Base-by-base conservation (phyloP, 2,113 vertebrate genomes). In the Tichodroma muraria region DNA sequence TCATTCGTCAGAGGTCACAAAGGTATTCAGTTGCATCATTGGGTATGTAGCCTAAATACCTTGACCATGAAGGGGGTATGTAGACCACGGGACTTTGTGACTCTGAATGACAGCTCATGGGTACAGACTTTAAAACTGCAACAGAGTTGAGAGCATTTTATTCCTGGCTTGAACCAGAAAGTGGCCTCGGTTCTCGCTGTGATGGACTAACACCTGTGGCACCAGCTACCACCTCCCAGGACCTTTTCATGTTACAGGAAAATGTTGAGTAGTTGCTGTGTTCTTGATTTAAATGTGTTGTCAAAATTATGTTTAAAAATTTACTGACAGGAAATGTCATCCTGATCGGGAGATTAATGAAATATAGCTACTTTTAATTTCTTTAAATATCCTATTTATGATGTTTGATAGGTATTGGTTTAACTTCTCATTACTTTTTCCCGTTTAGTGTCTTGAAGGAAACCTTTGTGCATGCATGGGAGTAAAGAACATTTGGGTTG, bases 11-110 rank as follows among this genome's bases (percentile, higher is more conserved):
- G 96, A 91, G 88, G 65, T 91, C 88, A 37, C 31, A 4, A 47
- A 93, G 90, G 72, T 88, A 97, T 93, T 94, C 85, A 45, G 88
- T 96, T 95, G 92, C 94, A 95, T 96, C 91, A 95, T 6, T 93
- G 64, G 63, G 35, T 89, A 73, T 47, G 94, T 89, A 95, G 90
- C 84, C 91, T 40, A 96, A 95, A 94, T 96, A 66, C 76, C 68
- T 96, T 95, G 93, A 96, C 95, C 92, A 91, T 96, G 93, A 95
- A 95, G 90, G 82, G 94, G 92, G 82, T 56, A 68, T 60, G 72
- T 86, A 78, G 88, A 95, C 80, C 73, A 77, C 24, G 79, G 66
- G 87, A 84, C 87, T 95, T 93, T 71, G 83, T 93, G 76, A 40
- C 85, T 70, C 84, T 83, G 91, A 93, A 22, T 83, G 88, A 64